phyloP scores from a whole-genome alignment of 2,797 vertebrate genomes.

The Botia kubotai region DNA sequence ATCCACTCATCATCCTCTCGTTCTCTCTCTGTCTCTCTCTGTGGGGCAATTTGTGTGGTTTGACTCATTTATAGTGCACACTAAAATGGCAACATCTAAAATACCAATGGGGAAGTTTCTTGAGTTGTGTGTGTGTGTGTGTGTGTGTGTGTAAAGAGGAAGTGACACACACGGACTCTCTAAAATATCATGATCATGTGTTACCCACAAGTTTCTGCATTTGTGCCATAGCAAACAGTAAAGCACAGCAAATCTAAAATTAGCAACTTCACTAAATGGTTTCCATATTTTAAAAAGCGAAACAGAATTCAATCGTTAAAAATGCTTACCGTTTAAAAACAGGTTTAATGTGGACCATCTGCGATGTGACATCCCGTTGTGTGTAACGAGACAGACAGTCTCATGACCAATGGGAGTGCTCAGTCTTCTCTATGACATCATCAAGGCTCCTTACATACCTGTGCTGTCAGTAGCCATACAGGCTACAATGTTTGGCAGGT shows the following conservation, averaged over 20 bases:
- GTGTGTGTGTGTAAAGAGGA: conserved; percentile 6
- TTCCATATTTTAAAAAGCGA: neutral
- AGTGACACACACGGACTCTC: conserved; percentile 36
- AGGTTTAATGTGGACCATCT: neutral
- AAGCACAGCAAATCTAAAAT: conserved; percentile 15
- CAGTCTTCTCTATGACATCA: conserved; percentile 61
- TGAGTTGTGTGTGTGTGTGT: neutral
- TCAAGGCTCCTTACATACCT: conserved; percentile 55
- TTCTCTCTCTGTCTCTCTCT: neutral
- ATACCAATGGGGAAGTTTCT: conserved; percentile 26
- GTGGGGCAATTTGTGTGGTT: neutral
- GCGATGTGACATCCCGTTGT: neutral
- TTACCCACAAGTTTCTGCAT: conserved; percentile 28
- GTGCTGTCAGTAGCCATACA: conserved; percentile 32
- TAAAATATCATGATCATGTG: conserved; percentile 39
- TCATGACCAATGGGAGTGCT: conserved; percentile 63
- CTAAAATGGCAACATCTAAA: conserved; percentile 7
- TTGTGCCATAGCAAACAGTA: conserved; percentile 28
- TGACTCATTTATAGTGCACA: conserved; percentile 5
- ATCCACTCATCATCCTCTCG: neutral
- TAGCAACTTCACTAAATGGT: conserved; percentile 18
- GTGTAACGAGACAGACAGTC: conserved; percentile 70
- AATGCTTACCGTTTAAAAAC: neutral
- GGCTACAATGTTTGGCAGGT: neutral
- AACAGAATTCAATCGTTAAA: neutral